These are phyloP conservation scores for Octodonta nipae DNA, from an alignment of 2,888 invertebrate species.

Conservation along the genomic window DNA sequence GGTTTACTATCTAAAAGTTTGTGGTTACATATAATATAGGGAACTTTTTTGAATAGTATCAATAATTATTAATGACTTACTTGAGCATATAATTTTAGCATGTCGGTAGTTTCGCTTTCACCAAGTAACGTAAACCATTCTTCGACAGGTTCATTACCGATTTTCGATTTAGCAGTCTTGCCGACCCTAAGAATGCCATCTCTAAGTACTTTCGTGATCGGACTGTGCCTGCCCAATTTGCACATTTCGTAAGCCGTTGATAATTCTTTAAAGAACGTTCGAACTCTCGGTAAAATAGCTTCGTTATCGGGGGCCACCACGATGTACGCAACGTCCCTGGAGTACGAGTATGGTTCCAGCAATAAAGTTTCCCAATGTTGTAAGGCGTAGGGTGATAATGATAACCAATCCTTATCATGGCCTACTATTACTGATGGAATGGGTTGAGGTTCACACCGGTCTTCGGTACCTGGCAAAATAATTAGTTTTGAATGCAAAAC, in stretches of 20 bases:
- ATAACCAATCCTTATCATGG: conserved; percentile 88
- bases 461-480: conserved; percentile 53
- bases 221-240: conserved; percentile 83
- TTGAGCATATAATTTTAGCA: conserved; percentile 77
- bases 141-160: conserved; percentile 54
- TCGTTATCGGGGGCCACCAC: conserved; percentile 90
- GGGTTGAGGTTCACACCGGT: conserved; percentile 93
- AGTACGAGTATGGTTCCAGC: conserved; percentile 92
- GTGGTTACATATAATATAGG: too few relatives aligned
- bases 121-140: conserved; percentile 83
- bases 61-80: too few relatives aligned
- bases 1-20: too few relatives aligned
- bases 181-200: conserved; percentile 83
- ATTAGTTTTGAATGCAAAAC: too few relatives aligned
- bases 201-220: conserved; percentile 67
- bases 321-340: conserved; percentile 87
- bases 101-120: conserved; percentile 65
- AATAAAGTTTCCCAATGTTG: conserved; percentile 93
- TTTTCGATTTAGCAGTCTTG: conserved; percentile 46
- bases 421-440: conserved; percentile 89
- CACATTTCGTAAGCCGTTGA: conserved; percentile 90
- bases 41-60: too few relatives aligned
- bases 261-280: conserved; percentile 82
- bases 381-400: conserved; percentile 85
- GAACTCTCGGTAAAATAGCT: conserved; percentile 61